Evolutionary conservation across 2,113 vertebrate species (phyloP).

Genomic region (Castor canadensis): DNA sequence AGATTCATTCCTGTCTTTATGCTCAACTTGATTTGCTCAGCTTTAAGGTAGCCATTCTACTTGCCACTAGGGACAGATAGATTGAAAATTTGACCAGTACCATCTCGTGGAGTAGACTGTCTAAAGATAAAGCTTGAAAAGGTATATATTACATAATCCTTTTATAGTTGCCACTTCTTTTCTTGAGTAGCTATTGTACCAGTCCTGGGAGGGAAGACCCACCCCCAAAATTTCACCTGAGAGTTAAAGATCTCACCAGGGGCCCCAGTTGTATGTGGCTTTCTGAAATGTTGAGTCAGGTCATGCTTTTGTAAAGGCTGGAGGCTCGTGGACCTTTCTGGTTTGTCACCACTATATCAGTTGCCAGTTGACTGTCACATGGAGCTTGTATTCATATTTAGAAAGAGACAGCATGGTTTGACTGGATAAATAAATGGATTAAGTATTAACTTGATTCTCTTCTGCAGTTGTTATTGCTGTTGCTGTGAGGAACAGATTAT

Average conservation of each 20-base stretch:
- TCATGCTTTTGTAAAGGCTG: background rate
- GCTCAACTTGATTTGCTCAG: background rate
- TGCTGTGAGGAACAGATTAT: background rate
- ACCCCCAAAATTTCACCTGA: background rate
- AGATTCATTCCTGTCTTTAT: background rate
- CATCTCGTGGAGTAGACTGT: background rate
- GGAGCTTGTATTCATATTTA: background rate
- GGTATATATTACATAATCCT: background rate
- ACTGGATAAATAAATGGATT: background rate
- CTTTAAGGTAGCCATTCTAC: background rate
- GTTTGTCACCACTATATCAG: background rate
- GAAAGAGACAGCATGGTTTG: background rate
- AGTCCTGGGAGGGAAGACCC: background rate
- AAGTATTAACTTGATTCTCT: background rate
- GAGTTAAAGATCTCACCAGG: background rate
- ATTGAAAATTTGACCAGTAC: background rate
- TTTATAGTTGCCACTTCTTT: background rate
- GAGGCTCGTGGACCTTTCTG: background rate
- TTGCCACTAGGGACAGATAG: background rate
- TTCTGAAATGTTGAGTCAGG: conserved; percentile 41
- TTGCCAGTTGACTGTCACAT: background rate
- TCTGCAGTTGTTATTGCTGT: background rate
- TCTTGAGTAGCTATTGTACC: background rate
- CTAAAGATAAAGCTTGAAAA: background rate
- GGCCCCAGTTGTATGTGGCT: background rate